Conservation (phyloP, 2,113 vertebrate species). For the Oenanthe oenanthe region DNA sequence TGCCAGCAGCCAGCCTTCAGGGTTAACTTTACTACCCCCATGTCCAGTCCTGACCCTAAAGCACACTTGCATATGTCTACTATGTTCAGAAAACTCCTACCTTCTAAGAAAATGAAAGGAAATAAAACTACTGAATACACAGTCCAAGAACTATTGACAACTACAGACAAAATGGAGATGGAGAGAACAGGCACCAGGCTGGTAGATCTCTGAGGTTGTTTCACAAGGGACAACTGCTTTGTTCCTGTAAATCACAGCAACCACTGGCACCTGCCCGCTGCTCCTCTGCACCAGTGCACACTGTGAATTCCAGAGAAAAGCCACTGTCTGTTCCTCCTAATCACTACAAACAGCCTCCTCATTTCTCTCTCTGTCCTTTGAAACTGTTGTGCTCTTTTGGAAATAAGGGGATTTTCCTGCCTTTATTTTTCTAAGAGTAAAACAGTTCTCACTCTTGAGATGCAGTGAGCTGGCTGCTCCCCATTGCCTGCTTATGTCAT, state of each 20-base stretch:
- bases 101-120: neutral
- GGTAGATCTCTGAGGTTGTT: rapidly evolving
- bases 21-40: neutral
- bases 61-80: neutral
- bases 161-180: neutral
- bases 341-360: neutral
- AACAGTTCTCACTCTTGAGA: neutral
- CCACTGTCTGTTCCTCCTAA: neutral
- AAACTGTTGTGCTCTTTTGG: neutral
- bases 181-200: neutral
- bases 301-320: neutral
- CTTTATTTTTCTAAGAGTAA: neutral
- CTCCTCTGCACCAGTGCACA: neutral
- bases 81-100: neutral
- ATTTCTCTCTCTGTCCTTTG: neutral
- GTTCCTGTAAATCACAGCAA: neutral
- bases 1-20: neutral
- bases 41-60: neutral
- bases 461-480: neutral
- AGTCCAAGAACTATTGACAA: neutral
- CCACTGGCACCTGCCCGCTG: neutral
- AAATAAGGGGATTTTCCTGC: neutral
- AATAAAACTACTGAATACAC: neutral
- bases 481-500: neutral
- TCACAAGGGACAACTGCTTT: neutral